A percentile compares a stretch with the other conserved stretches of the same genome.
phyloP scores from a whole-genome alignment of 2,888 invertebrate species.

The Trypoxylon attenuatum region DNA sequence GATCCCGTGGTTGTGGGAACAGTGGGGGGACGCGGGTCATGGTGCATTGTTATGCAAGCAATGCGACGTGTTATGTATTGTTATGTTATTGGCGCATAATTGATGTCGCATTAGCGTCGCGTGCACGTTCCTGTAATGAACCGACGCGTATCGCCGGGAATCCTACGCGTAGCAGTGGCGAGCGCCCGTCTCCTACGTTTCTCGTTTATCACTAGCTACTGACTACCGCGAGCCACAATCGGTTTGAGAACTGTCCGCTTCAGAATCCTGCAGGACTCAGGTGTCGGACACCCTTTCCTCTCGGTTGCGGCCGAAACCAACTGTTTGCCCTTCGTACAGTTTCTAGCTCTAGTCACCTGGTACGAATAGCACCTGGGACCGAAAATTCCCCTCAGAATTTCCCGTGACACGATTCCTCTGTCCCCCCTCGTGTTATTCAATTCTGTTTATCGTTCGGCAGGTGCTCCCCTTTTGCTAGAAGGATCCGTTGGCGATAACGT shows the following conservation, averaged over 20 bases:
- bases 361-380: constrained; percentile 1
- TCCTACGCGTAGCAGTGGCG: constrained; percentile 23
- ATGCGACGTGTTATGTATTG: constrained; percentile 71
- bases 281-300: neutral
- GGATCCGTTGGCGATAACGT: no score
- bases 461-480: no score
- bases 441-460: neutral
- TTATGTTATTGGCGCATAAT: constrained; percentile 72
- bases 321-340: neutral
- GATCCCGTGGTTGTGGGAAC: constrained; percentile 27
- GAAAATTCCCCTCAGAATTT: no score
- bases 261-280: neutral
- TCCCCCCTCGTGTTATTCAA: neutral
- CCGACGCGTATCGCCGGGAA: constrained; percentile 59
- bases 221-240: constrained; percentile 2
- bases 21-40: constrained; percentile 38
- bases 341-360: neutral
- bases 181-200: constrained; percentile 23
- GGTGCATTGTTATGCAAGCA: constrained; percentile 69
- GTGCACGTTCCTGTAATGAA: constrained; percentile 67
- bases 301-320: neutral
- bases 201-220: constrained; percentile 29
- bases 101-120: constrained; percentile 70
- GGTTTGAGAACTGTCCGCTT: neutral
- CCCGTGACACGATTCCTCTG: neutral